phyloP scores from a whole-genome alignment of 2,888 invertebrate genomes.

The Coelopa pilipes region DNA sequence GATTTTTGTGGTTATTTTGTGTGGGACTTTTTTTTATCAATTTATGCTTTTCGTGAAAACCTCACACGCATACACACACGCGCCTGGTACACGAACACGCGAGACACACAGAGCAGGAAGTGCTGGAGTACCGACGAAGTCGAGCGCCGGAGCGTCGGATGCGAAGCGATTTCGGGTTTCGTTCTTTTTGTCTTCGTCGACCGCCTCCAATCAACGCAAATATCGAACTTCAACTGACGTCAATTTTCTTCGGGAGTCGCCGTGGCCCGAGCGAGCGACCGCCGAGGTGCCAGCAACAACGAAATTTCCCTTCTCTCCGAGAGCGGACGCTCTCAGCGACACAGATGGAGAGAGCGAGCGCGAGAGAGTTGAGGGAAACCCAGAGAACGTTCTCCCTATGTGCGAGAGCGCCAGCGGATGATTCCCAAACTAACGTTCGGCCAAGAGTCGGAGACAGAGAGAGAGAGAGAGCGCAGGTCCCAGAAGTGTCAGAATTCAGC shows the following conservation, averaged over 20 bases:
- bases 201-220: constrained; percentile 66
- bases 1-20: too few species aligned
- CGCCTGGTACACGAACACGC: too few species aligned
- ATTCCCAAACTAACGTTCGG: too few species aligned
- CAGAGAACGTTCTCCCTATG: background rate
- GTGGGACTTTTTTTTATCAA: too few species aligned
- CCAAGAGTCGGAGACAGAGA: background rate
- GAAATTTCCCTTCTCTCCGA: too few species aligned
- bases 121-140: too few species aligned
- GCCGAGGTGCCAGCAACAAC: constrained; percentile 16
- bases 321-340: too few species aligned
- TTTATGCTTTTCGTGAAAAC: too few species aligned
- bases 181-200: constrained; percentile 32
- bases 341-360: too few species aligned
- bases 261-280: constrained; percentile 42
- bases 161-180: background rate
- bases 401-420: background rate
- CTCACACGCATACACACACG: too few species aligned
- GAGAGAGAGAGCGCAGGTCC: background rate
- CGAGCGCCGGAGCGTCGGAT: background rate
- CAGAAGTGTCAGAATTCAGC: background rate
- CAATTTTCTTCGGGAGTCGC: constrained; percentile 40
- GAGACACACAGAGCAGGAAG: too few species aligned
- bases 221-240: constrained; percentile 67
- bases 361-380: too few species aligned